phyloP scores from a whole-genome alignment of 2,888 invertebrate genomes.

The Dorcus hopei region DNA sequence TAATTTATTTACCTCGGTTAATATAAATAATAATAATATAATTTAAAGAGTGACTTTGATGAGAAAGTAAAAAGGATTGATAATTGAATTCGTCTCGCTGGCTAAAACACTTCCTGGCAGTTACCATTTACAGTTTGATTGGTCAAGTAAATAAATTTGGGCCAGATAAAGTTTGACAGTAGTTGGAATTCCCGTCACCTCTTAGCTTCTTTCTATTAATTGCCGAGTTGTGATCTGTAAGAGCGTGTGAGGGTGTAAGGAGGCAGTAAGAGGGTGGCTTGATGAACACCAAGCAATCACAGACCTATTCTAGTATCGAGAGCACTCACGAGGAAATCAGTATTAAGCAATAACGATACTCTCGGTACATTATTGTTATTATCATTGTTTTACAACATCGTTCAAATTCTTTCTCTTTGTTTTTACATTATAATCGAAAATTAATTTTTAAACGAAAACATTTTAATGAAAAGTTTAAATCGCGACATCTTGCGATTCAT shows the following conservation, averaged over 20 bases:
- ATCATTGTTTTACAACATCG: not conserved
- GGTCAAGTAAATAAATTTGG: slow-evolving; percentile 16
- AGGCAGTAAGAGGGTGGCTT: slow-evolving; percentile 39
- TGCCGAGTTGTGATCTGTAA: slow-evolving; percentile 47
- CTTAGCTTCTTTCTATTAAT: slow-evolving; percentile 48
- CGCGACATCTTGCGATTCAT: too few relatives aligned
- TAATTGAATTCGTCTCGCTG: too few relatives aligned
- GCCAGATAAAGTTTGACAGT: slow-evolving; percentile 26
- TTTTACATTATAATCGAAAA: not conserved
- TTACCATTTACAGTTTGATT: slow-evolving; percentile 6
- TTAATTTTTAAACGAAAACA: too few relatives aligned
- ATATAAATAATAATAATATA: too few relatives aligned
- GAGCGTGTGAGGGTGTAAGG: slow-evolving; percentile 36
- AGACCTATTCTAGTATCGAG: slow-evolving; percentile 47
- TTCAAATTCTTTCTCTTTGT: not conserved
- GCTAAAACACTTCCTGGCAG: too few relatives aligned
- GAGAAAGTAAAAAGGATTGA: too few relatives aligned
- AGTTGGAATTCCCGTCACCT: slow-evolving; percentile 48
- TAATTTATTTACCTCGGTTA: too few relatives aligned
- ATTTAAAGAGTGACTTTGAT: too few relatives aligned
- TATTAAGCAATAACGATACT: slow-evolving; percentile 30
- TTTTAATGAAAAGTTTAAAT: too few relatives aligned
- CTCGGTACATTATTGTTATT: not conserved
- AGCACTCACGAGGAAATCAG: slow-evolving; percentile 45
- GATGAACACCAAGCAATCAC: slow-evolving; percentile 50